These are phyloP conservation scores for Gallinago solitaria DNA, from an alignment of 2,797 vertebrate genomes.

Conservation along the genomic window DNA sequence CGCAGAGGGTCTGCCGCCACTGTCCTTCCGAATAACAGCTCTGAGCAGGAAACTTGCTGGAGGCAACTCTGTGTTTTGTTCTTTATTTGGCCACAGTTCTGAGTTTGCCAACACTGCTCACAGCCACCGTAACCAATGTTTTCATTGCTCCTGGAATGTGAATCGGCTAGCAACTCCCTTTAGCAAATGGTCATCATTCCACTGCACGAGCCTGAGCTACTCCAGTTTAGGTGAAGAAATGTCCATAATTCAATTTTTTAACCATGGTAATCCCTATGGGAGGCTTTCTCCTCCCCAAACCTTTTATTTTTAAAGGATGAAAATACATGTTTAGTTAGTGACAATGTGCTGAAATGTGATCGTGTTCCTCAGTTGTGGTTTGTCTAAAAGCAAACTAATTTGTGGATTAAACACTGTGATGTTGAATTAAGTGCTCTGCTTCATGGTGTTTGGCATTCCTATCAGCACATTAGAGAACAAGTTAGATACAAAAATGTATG, in stretches of 20 bases:
- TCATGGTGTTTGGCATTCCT: not conserved
- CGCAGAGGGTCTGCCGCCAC: not conserved
- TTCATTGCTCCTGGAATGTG: not conserved
- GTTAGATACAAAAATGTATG: not conserved
- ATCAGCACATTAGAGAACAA: not conserved
- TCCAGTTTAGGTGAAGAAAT: not conserved
- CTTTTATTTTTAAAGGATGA: not conserved
- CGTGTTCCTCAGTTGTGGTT: not conserved
- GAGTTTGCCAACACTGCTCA: not conserved
- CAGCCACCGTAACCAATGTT: fast-evolving
- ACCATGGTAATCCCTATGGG: not conserved
- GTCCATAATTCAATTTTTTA: not conserved
- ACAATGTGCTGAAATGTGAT: not conserved
- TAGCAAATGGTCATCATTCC: not conserved
- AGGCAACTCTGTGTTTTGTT: not conserved
- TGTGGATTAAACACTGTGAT: not conserved
- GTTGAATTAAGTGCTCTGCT: not conserved
- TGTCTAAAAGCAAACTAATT: not conserved
- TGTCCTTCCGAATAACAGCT: not conserved
- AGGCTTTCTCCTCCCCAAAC: not conserved
- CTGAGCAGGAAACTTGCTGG: not conserved
- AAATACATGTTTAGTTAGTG: not conserved
- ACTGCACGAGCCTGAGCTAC: not conserved
- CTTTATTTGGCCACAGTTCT: not conserved
- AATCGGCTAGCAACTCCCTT: not conserved